Evolutionary conservation across 2,888 invertebrate genomes (phyloP), one percentile per base, ranked within the genome.

Genomic region (Epirrhoe alternata): DNA sequence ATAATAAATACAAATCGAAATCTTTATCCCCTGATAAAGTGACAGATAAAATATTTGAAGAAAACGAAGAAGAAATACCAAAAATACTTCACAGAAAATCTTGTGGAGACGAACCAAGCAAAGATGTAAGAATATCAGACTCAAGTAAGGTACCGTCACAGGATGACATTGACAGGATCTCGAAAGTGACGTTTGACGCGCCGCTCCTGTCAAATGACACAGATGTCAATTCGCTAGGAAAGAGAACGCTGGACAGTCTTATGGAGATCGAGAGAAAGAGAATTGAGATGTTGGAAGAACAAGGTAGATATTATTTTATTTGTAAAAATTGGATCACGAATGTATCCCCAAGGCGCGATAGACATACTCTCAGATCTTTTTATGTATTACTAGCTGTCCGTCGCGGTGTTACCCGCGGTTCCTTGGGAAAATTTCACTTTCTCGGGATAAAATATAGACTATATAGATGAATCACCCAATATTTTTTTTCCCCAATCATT

Each of bases 251-350:
- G 74, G 97, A 97, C 77, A 98, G 98, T 74, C 94, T 98, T 66
- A 96, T 96, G 90, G 98, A 98, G 90, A 97, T 98, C 68, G 98
- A 98, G 86, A 95, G 97, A 77, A 98, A 97, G 86, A 93, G 98
- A 63, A 95, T 97, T 81, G 94, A 97, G 75, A 96, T 98, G 94
- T 93, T 98, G 81, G 97, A 97, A 71, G 97, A 98, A 87, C 97
- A 98, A 96, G 98, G 98, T 97, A n/a, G n/a, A n/a, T n/a, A n/a
- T n/a, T n/a, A n/a, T n/a, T n/a, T n/a, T n/a, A n/a, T n/a, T n/a
- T n/a, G n/a, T n/a, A n/a, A n/a, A n/a, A n/a, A n/a, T n/a, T n/a
- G n/a, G n/a, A n/a, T n/a, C n/a, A n/a, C n/a, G n/a, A n/a, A n/a
- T n/a, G n/a, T n/a, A n/a, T n/a, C n/a, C n/a, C n/a, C n/a, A n/a